Evolutionary conservation across 2,797 vertebrate species (phyloP).

Genomic region (Ptychadena robeensis): DNA sequence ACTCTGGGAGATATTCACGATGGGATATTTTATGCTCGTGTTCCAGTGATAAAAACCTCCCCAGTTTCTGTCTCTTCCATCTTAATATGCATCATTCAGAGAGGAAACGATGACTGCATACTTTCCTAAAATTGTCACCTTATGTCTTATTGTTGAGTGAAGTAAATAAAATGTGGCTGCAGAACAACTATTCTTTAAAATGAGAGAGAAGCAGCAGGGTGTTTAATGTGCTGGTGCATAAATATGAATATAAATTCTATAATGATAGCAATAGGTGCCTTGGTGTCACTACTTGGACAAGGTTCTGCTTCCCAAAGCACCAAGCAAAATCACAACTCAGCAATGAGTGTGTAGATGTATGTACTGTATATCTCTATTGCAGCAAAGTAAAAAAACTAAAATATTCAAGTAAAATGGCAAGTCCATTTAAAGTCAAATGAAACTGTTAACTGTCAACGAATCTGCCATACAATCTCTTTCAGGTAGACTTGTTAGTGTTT

Average conservation of each 20-base stretch:
- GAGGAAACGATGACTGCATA: conserved; percentile 16
- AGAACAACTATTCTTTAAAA: not conserved
- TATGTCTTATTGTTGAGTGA: conserved; percentile 15
- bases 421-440: too few relatives aligned
- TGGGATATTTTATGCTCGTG: conserved; percentile 38
- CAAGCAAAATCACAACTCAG: not conserved
- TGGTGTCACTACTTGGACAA: not conserved
- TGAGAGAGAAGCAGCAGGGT: not conserved
- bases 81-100: conserved; percentile 30
- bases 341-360: too few relatives aligned
- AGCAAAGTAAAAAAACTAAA: too few relatives aligned
- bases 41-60: conserved; percentile 29
- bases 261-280: not conserved
- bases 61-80: not conserved
- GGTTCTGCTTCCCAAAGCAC: not conserved
- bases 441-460: too few relatives aligned
- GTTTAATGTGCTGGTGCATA: not conserved
- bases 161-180: conserved; percentile 13
- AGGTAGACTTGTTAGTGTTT: too few relatives aligned
- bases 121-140: conserved; percentile 24
- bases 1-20: not conserved
- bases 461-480: too few relatives aligned
- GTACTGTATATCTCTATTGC: too few relatives aligned
- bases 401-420: too few relatives aligned
- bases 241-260: not conserved